Conservation (phyloP, 2,113 vertebrate species). For the Onychorhynchus coronatus region DNA sequence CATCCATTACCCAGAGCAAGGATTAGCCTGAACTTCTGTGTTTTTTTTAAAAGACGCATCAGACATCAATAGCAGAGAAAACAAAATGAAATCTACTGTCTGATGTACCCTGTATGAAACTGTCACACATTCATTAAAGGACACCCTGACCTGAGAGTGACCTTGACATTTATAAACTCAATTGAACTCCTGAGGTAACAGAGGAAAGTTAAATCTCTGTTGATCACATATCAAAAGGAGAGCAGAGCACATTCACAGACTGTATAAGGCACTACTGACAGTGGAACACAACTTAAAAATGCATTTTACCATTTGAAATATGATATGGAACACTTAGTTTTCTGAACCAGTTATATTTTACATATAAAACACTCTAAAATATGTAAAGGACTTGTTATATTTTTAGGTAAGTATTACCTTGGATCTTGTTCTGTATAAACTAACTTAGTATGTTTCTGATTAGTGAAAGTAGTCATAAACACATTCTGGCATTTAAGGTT, state of each 20-base stretch:
- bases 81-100: slow-evolving; percentile 28
- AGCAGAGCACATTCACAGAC: background rate
- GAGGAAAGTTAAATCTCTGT: slow-evolving; percentile 36
- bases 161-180: slow-evolving; percentile 67
- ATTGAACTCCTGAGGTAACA: slow-evolving; percentile 35
- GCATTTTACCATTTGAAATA: background rate
- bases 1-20: slow-evolving; percentile 58
- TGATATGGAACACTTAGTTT: background rate
- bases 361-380: background rate
- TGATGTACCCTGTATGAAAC: slow-evolving; percentile 44
- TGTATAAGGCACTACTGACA: background rate
- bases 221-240: slow-evolving; percentile 30
- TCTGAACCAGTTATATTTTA: background rate
- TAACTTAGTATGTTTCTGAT: slow-evolving; percentile 64
- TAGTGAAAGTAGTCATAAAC: slow-evolving; percentile 80
- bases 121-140: slow-evolving; percentile 51
- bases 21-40: slow-evolving; percentile 44
- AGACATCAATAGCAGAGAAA: slow-evolving; percentile 59
- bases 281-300: background rate
- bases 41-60: slow-evolving; percentile 8
- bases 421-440: slow-evolving; percentile 87
- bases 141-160: slow-evolving; percentile 57
- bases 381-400: background rate
- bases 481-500: slow-evolving; percentile 83
- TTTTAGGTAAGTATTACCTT: slow-evolving; percentile 77